Base-by-base conservation (phyloP, 1,140 invertebrate species). In the Berghia stephanieae region DNA sequence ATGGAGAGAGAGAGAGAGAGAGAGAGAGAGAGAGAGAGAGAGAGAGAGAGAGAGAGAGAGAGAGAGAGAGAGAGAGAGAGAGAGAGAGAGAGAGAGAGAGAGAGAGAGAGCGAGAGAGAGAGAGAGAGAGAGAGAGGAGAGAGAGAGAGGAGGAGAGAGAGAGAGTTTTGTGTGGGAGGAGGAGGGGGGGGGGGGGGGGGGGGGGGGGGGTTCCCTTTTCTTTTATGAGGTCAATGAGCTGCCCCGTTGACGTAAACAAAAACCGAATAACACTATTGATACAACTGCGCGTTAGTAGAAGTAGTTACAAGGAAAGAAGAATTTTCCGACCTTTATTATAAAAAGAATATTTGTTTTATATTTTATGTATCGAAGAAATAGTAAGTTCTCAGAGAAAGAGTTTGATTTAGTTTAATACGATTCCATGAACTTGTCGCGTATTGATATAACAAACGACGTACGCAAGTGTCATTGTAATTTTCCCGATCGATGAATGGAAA, bases 21-120 rank as follows among this genome's bases (percentile, higher is more conserved):
- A n/a, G 46, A 6, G n/a, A 16, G 63, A 16, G n/a, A 38, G 24
- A 16, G n/a, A n/a, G n/a, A 6, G 63, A n/a, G 6, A 10, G 63
- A n/a, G 63, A n/a, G 63, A 27, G n/a, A 27, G 3, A 27, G 57
- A 10, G 57, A 10, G 6, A 10, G 18, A 67, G 18, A n/a, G 18
- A n/a, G 3, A n/a, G 63, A 5, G 27, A 27, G 63, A 67, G 57
- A 63, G 57, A 63, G 57, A 63, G 57, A 63, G 57, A 67, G 63
- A 67, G 63, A 67, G 63, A 67, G 63, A 67, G 63, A 67, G 63
- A 67, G 63, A 67, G 63, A 67, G 63, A 67, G 63, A 67, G 63
- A 69, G 67, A 69, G 67, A 69, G 67, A 69, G 67, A 69, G 67
- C 42, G 67, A 69, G 67, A 69, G 67, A 68, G 36, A 69, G 67